phyloP scores from a whole-genome alignment of 2,113 vertebrate genomes.

The Lasiurus cinereus region DNA sequence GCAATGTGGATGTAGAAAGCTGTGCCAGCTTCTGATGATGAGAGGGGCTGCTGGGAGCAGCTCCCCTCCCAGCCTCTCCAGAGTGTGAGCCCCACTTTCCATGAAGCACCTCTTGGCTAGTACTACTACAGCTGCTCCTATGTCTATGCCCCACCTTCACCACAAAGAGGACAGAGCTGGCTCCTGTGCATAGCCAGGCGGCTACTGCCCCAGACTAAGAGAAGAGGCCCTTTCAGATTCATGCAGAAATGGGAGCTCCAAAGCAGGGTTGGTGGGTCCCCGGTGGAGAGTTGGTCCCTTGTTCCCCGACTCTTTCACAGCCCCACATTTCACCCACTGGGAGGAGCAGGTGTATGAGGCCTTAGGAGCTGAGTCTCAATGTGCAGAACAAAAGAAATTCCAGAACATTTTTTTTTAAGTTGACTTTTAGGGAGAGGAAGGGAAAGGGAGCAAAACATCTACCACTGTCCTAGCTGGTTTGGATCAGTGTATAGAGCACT shows the following conservation, averaged over 20 bases:
- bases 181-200: background rate
- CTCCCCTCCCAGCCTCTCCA: background rate
- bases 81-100: background rate
- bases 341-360: background rate
- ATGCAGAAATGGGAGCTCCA: background rate
- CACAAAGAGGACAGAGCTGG: background rate
- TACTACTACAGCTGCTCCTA: too few species aligned
- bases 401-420: background rate
- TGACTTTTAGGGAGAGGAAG: too few species aligned
- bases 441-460: too few species aligned
- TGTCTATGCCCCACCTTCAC: accelerated
- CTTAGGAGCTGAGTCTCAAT: background rate
- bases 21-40: background rate
- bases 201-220: background rate
- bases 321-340: background rate
- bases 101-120: background rate
- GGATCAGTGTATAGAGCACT: too few species aligned
- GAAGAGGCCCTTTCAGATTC: too few species aligned
- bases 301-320: background rate
- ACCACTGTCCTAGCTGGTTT: too few species aligned
- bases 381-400: background rate
- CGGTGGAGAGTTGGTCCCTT: accelerated
- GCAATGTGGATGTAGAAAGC: background rate
- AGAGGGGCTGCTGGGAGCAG: background rate
- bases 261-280: background rate